phyloP scores from a whole-genome alignment of 2,113 vertebrate genomes.

The Bombycilla garrulus region DNA sequence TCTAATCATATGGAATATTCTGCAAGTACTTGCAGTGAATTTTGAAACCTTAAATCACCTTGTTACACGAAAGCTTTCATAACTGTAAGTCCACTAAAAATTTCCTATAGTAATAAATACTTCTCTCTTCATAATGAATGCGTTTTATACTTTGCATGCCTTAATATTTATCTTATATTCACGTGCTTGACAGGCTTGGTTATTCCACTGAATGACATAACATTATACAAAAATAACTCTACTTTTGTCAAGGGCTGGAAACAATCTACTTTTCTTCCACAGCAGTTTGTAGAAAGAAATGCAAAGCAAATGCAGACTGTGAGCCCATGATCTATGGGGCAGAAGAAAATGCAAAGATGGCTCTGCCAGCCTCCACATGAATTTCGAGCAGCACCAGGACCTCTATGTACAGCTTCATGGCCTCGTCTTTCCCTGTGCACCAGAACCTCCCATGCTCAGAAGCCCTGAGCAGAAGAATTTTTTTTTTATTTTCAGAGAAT shows the following conservation, averaged over 20 bases:
- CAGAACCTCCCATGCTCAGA: background rate
- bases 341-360: background rate
- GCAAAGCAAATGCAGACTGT: background rate
- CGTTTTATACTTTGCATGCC: background rate
- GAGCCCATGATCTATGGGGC: background rate
- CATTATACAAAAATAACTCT: background rate
- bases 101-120: background rate
- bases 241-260: background rate
- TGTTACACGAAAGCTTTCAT: background rate
- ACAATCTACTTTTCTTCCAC: background rate
- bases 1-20: background rate
- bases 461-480: background rate
- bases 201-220: background rate
- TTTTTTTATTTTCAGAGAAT: background rate
- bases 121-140: background rate
- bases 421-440: background rate
- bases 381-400: background rate
- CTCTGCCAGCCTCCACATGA: background rate
- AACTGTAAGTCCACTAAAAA: background rate
- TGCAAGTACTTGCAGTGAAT: background rate
- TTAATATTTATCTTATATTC: constrained; percentile 5
- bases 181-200: background rate
- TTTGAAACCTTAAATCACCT: background rate
- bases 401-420: background rate
- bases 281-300: background rate